A percentile compares a stretch with the other conserved stretches of the same genome.
These are phyloP conservation scores for Proterorhinus semilunaris DNA, from an alignment of 2,113 vertebrate genomes.

Conservation along the genomic window DNA sequence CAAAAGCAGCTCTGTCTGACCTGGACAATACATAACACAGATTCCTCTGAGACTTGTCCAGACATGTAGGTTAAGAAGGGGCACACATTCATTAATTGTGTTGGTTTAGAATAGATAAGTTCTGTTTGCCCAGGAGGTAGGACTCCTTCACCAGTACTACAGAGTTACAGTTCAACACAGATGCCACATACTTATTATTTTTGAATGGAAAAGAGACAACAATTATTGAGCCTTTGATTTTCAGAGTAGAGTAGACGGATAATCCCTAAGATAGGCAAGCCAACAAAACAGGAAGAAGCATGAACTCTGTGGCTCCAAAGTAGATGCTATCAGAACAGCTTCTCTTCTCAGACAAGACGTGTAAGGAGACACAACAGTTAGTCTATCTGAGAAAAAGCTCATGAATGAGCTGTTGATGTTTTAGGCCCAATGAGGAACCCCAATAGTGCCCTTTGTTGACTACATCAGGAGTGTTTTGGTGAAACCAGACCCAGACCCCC, in stretches of 20 bases:
- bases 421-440: constrained; percentile 22
- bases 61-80: constrained; percentile 50
- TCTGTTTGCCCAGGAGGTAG: background rate
- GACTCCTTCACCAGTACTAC: constrained; percentile 2
- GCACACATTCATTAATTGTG: constrained; percentile 5
- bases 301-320: constrained; percentile 51
- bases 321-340: constrained; percentile 59
- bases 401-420: constrained; percentile 13
- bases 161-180: constrained; percentile 18
- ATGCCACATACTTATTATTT: constrained; percentile 1
- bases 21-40: constrained; percentile 41
- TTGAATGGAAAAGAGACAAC: background rate
- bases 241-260: constrained; percentile 5
- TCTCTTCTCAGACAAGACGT: constrained; percentile 38
- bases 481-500: constrained; percentile 38
- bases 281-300: constrained; percentile 33
- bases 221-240: constrained; percentile 3
- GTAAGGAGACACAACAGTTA: constrained; percentile 36
- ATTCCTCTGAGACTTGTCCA: constrained; percentile 62
- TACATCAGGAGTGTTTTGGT: constrained; percentile 30
- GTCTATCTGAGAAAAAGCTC: constrained; percentile 44
- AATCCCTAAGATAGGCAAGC: constrained; percentile 37
- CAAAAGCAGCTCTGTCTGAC: constrained; percentile 39
- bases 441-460: constrained; percentile 41
- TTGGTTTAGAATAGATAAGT: constrained; percentile 18